Evolutionary conservation across 2,797 vertebrate species (phyloP), one percentile per base, ranked within the genome.

Genomic region (Gobio occitaniae): DNA sequence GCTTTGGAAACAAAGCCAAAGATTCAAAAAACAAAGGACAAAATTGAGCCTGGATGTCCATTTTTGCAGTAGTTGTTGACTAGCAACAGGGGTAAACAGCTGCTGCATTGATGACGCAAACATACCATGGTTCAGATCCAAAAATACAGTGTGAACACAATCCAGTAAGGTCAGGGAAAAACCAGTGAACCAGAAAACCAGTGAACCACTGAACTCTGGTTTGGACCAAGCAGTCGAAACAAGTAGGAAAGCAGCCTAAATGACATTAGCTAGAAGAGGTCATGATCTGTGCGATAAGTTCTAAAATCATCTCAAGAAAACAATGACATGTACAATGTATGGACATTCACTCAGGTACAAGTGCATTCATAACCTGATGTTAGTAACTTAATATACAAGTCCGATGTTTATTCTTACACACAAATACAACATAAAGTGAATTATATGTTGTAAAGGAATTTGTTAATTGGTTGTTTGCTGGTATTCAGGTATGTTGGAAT

Each of bases 341-440:
- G 54, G 92, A 94, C 94, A 95, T 94, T 94, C 94, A 93, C 93
- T 93, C 93, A 92, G 92, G 92, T 92, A 90, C 93, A 94, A 95
- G 94, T 95, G 95, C 94, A 94, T 94, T 94, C 94, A 92, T 92
- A 94, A 92, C 92, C 91, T 94, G 91, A 94, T 86, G 90, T 93
- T 89, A 92, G 91, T 91, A 90, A 90, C 88, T 63, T 84, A 83
- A 38, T 80, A 84, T 63, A 72, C 72, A 74, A 75, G 48, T 72
- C 63, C 63, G 56, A 66, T 72, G 65, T 80, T 83, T 66, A 25
- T 69, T 86, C 25, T 56, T 89, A 92, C 88, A 91, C 92, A 92
- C 88, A 87, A 91, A 88, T 85, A 47, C 50, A 89, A 86, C 84
- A 87, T 89, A 86, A 93, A 91, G 92, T 90, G 90, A 90, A 86